Evolutionary conservation across 1,140 invertebrate species (phyloP), one percentile per base, ranked within the genome.

Genomic region (Eueides isabella): DNA sequence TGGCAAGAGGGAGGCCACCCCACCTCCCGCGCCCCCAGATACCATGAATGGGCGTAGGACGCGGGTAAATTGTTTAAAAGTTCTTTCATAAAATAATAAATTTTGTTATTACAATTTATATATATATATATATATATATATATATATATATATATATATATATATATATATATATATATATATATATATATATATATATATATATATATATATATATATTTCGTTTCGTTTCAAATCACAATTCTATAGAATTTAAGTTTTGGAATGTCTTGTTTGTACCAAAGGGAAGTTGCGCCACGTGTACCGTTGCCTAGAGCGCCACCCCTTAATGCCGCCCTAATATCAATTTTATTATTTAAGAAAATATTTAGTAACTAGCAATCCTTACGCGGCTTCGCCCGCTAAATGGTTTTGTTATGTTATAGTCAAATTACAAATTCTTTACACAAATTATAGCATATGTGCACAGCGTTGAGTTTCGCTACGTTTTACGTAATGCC

Each of bases 291-390:
- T 33, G 28, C 19, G 67, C 67, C 48, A 35, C 67, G 48, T 69
- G 67, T 68, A 68, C 26, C 19, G 67, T 68, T 69, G 48, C 67
- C 67, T 61, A 33, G 30, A 41, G 30, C 35, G 26, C 28, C 28
- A 19, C 48, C 67, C 30, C 30, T 9, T 29, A 14, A 35, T 48
- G 7, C 29, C 67, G 1, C 28, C 14, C 31, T n/a, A n/a, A n/a
- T n/a, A 61, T 26, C 29, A 61, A 31, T 61, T 69, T 28, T 26
- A 61, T 61, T 69, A 61, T 61, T 61, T 29, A 69, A 26, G 19
- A 61, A 35, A 61, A 69, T 61, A 55, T 55, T 31, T 30, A 38
- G 14, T 38, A 0, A 16, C 12, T 38, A n/a, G n/a, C n/a, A n/a
- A n/a, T n/a, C n/a, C n/a, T n/a, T n/a, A n/a, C n/a, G n/a, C n/a